Percentiles rank a stretch among this genome's conserved stretches.
Evolutionary conservation across 2,113 vertebrate genomes (phyloP).

Genomic region (Indicator indicator): DNA sequence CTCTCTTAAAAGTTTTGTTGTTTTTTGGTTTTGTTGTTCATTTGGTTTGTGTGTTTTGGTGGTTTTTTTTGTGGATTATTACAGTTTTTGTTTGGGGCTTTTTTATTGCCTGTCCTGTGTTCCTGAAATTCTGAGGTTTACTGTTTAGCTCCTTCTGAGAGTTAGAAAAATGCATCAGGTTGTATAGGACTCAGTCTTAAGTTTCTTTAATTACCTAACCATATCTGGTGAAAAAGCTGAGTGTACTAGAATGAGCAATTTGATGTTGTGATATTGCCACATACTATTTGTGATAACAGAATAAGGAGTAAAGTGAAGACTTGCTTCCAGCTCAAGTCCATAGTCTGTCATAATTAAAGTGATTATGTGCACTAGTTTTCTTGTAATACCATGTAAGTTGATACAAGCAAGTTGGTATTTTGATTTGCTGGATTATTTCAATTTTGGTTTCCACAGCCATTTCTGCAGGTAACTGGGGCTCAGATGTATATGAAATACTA

Average conservation of each 20-base stretch:
- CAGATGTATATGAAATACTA: neutral
- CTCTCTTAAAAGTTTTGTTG: neutral
- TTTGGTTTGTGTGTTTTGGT: neutral
- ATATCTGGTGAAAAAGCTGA: neutral
- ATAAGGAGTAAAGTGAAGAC: neutral
- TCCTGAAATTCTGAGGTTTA: neutral
- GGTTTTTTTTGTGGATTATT: too few relatives aligned
- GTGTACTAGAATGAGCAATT: neutral
- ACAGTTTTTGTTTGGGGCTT: too few relatives aligned
- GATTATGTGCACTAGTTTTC: neutral
- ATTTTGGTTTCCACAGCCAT: neutral
- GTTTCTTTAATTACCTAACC: neutral
- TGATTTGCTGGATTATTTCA: constrained; percentile 2
- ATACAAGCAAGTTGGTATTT: neutral
- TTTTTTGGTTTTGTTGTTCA: neutral
- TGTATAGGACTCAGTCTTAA: neutral
- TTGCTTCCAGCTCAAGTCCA: neutral
- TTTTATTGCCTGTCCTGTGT: neutral
- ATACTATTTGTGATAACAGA: neutral
- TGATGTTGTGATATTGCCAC: neutral
- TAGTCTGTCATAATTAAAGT: neutral
- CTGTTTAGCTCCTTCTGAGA: neutral
- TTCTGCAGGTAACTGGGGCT: neutral
- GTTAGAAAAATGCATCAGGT: neutral
- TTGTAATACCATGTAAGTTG: neutral